Evolutionary conservation across 2,797 vertebrate genomes (phyloP).

Genomic region (Pygocentrus nattereri): DNA sequence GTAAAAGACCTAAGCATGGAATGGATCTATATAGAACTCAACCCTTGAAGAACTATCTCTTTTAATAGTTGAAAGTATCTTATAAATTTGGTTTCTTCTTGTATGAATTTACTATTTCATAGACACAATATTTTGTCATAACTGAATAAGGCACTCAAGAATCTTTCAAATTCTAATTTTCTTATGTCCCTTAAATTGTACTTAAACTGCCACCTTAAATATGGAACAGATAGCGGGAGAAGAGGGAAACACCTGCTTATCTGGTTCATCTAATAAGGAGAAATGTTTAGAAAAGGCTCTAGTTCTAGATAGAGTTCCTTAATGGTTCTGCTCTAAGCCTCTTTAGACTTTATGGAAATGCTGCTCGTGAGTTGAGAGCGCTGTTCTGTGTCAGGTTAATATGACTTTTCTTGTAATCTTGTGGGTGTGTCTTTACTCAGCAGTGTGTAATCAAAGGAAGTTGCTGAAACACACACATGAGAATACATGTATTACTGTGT

Average conservation of each 20-base stretch:
- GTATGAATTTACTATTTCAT: too few relatives aligned
- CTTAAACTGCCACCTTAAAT: background rate
- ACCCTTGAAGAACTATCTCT: too few relatives aligned
- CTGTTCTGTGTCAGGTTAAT: slow-evolving; percentile 23
- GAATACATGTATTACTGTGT: background rate
- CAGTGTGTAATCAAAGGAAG: slow-evolving; percentile 9
- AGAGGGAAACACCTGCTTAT: background rate
- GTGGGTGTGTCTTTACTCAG: slow-evolving; percentile 33
- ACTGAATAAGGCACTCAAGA: too few relatives aligned
- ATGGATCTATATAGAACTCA: too few relatives aligned
- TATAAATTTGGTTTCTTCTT: too few relatives aligned
- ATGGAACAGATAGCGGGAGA: background rate
- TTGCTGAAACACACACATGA: background rate
- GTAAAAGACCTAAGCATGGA: too few relatives aligned
- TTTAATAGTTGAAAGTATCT: too few relatives aligned
- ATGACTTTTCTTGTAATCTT: slow-evolving; percentile 34
- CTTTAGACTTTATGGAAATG: background rate
- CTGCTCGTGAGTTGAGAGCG: background rate
- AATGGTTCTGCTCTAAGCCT: background rate
- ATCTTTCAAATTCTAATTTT: background rate
- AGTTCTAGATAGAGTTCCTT: background rate
- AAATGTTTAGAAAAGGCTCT: background rate
- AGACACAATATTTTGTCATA: too few relatives aligned
- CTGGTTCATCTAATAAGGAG: background rate
- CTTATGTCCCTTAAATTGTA: too few relatives aligned